These are phyloP conservation scores for Neodiprion virginianus DNA, from an alignment of 1,140 invertebrate species.

Conservation along the genomic window DNA sequence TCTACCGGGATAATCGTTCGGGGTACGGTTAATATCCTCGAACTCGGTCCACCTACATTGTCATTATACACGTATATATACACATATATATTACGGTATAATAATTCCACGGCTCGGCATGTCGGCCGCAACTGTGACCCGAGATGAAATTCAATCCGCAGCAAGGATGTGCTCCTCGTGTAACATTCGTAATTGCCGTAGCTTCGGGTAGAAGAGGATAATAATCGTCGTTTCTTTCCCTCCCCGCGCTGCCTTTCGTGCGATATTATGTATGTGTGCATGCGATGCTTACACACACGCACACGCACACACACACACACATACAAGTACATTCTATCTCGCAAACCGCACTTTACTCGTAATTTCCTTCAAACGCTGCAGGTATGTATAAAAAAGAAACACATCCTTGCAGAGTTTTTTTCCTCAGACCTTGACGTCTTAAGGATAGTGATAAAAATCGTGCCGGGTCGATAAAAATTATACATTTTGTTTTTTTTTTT, in stretches of 20 bases:
- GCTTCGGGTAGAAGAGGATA: neutral
- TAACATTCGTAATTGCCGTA: slow-evolving; percentile 4
- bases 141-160: slow-evolving; percentile 5
- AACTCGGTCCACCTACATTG: too few relatives aligned
- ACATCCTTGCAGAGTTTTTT: too few relatives aligned
- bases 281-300: too few relatives aligned
- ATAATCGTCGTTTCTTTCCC: neutral
- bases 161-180: neutral
- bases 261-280: neutral
- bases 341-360: too few relatives aligned
- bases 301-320: too few relatives aligned
- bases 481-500: too few relatives aligned
- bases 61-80: neutral
- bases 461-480: too few relatives aligned
- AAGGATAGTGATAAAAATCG: too few relatives aligned
- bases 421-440: too few relatives aligned
- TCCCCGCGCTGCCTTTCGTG: neutral
- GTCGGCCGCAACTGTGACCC: neutral
- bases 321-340: too few relatives aligned
- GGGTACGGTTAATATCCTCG: neutral
- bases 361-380: too few relatives aligned
- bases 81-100: neutral
- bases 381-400: too few relatives aligned
- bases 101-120: neutral
- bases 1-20: neutral